These are phyloP conservation scores for Acrocera orbiculus DNA, from an alignment of 2,888 invertebrate genomes.

Conservation along the genomic window DNA sequence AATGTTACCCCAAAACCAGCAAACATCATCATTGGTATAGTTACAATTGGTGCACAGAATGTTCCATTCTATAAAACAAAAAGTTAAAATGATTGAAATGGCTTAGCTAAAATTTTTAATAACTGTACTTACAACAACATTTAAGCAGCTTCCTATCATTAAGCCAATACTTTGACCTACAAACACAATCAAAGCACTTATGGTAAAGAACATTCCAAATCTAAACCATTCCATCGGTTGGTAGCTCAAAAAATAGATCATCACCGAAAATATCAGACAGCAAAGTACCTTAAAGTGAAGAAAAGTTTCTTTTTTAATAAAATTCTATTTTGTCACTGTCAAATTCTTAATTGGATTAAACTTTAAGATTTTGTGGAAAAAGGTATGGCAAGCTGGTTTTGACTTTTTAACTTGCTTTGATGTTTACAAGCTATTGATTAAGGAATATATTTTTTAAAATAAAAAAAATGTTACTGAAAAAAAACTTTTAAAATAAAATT, in stretches of 20 bases:
- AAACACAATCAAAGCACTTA: conserved; percentile 65
- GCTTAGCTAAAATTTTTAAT: neutral
- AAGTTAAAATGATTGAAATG: neutral
- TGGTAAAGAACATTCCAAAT: conserved; percentile 70
- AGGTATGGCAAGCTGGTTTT: too few relatives aligned
- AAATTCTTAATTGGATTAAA: too few relatives aligned
- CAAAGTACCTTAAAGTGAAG: conserved; percentile 39
- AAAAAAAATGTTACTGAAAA: too few relatives aligned
- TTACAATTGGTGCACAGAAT: conserved; percentile 78
- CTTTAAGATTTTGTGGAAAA: too few relatives aligned
- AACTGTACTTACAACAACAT: conserved; percentile 52
- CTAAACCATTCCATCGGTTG: conserved; percentile 68
- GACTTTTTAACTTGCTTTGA: too few relatives aligned
- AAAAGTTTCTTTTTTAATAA: conserved; percentile 1
- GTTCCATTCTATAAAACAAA: conserved; percentile 61
- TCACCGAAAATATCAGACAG: conserved; percentile 49
- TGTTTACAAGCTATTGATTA: too few relatives aligned
- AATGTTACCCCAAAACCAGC: conserved; percentile 89
- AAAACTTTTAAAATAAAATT: too few relatives aligned
- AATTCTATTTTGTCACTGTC: conserved; percentile 1
- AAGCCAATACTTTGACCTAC: conserved; percentile 87
- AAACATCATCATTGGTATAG: conserved; percentile 93
- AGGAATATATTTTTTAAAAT: too few relatives aligned
- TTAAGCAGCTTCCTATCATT: conserved; percentile 76
- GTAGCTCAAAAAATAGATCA: conserved; percentile 75